A percentile compares a stretch with the other conserved stretches of the same genome.
phyloP scores from a whole-genome alignment of 2,888 invertebrate species.

The Torymus tubicola region DNA sequence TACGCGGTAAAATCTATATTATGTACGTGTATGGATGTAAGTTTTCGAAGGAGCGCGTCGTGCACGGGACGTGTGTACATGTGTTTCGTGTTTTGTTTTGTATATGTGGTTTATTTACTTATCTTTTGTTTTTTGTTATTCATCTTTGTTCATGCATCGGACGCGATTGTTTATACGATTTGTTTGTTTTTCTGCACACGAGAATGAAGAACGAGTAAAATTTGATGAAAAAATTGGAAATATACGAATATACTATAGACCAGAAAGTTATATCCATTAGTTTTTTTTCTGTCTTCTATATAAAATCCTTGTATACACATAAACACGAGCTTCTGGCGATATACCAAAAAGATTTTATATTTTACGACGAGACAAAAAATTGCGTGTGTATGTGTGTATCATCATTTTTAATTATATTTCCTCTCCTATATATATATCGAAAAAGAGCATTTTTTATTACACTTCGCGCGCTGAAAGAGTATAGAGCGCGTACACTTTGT shows the following conservation, averaged over 20 bases:
- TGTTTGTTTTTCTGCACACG: background rate
- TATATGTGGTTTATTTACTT: too few relatives aligned
- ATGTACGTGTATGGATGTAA: conserved; percentile 16
- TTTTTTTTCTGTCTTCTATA: background rate
- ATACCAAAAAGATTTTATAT: too few relatives aligned
- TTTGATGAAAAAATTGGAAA: conserved; percentile 24
- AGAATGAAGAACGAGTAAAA: conserved; percentile 30
- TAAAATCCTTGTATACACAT: too few relatives aligned
- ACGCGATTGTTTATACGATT: conserved; percentile 15
- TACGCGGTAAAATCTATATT: conserved; percentile 42
- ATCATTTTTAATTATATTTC: too few relatives aligned
- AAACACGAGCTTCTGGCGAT: too few relatives aligned
- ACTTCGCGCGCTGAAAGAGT: conserved; percentile 10
- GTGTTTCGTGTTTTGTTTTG: background rate
- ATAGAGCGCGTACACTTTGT: too few relatives aligned
- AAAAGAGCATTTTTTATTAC: too few relatives aligned
- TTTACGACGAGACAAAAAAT: too few relatives aligned
- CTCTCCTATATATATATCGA: too few relatives aligned
- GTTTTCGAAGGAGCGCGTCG: conserved; percentile 33
- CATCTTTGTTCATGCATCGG: conserved; percentile 13
- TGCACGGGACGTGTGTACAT: conserved; percentile 33
- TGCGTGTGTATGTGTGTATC: too few relatives aligned
- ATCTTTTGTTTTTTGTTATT: too few relatives aligned
- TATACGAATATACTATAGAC: background rate
- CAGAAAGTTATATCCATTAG: background rate